Conservation (phyloP, 2,888 invertebrate genomes). For the Loripinus fragilis region DNA sequence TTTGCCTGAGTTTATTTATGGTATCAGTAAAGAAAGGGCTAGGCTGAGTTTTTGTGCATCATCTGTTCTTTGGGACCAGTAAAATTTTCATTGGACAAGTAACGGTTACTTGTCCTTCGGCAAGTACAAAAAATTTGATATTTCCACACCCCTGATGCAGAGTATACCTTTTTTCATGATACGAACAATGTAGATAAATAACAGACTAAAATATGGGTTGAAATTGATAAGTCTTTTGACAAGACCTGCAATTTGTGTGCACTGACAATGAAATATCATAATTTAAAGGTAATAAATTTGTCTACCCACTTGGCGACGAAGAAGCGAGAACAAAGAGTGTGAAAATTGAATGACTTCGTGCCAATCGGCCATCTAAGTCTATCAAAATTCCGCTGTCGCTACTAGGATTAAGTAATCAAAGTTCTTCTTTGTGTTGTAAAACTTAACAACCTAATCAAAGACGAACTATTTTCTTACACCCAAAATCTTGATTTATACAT, state of each 20-base stretch:
- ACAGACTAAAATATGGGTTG: background rate
- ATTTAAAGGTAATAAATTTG: conserved; percentile 18
- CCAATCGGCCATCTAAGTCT: background rate
- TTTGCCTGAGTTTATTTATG: no score
- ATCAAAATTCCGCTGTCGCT: conserved; percentile 3
- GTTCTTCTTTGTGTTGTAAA: background rate
- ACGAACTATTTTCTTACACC: background rate
- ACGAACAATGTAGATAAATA: background rate
- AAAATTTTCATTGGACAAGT: no score
- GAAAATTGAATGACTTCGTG: conserved; percentile 11
- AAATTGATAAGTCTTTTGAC: conserved; percentile 10
- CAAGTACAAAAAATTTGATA: no score
- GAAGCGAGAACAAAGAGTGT: conserved; percentile 2
- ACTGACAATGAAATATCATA: background rate
- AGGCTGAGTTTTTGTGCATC: no score
- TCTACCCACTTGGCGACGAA: conserved; percentile 14
- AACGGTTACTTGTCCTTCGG: no score
- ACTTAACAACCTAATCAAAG: background rate
- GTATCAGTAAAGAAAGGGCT: no score
- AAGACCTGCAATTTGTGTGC: conserved; percentile 17
- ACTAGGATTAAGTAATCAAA: background rate
- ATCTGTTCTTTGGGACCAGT: no score
- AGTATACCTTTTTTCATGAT: no score
- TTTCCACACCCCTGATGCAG: no score
- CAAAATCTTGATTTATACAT: no score